These are phyloP conservation scores for Spilarctia lutea DNA, from an alignment of 2,888 invertebrate genomes.

Conservation along the genomic window DNA sequence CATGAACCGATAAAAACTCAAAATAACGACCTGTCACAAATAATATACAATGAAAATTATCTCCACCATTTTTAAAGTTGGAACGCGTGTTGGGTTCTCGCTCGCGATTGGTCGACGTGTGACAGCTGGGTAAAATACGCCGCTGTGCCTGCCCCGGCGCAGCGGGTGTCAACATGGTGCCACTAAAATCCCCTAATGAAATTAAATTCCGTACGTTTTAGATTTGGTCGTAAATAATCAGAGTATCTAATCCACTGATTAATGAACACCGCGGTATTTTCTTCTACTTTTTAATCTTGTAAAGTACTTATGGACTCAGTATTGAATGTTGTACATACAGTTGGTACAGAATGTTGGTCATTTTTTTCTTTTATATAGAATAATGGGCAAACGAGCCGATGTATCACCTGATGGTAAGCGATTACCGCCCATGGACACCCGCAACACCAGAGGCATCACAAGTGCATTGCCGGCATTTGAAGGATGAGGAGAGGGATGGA, in stretches of 20 bases:
- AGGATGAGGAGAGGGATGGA: too few relatives aligned
- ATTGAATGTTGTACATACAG: neutral
- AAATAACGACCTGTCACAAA: conserved; percentile 87
- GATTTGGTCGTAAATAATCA: conserved; percentile 84
- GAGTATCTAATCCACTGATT: conserved; percentile 85
- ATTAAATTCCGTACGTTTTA: conserved; percentile 86
- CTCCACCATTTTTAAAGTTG: conserved; percentile 84
- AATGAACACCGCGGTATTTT: conserved; percentile 74
- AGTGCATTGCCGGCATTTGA: too few relatives aligned
- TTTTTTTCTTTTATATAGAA: too few relatives aligned
- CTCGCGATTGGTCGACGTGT: conserved; percentile 75
- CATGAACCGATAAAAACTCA: conserved; percentile 78
- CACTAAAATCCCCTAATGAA: conserved; percentile 85
- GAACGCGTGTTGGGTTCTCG: conserved; percentile 69
- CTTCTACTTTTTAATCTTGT: conserved; percentile 54
- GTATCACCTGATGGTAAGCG: too few relatives aligned
- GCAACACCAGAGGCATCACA: too few relatives aligned
- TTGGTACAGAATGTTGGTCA: too few relatives aligned
- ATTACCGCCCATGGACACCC: too few relatives aligned
- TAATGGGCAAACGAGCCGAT: too few relatives aligned
- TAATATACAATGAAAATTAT: conserved; percentile 86
- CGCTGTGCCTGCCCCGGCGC: conserved; percentile 74
- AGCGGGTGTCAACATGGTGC: conserved; percentile 84
- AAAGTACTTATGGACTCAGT: conserved; percentile 11
- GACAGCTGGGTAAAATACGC: conserved; percentile 85